Evolutionary conservation across 2,888 invertebrate species (phyloP).

Genomic region (Adineta ricciae): DNA sequence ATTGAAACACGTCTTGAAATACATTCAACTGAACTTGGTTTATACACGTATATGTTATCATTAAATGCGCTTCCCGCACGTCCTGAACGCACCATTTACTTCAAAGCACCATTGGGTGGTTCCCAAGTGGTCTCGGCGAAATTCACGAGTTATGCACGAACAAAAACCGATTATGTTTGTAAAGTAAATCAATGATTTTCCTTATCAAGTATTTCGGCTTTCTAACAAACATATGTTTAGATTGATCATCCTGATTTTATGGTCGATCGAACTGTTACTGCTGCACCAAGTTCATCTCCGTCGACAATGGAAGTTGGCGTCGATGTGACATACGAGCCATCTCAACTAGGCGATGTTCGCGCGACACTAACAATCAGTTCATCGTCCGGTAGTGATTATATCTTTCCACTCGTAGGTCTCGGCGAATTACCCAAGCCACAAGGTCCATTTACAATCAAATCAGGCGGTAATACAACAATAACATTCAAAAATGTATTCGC

Average conservation of each 20-base stretch:
- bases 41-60: slow-evolving; percentile 47
- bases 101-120: slow-evolving; percentile 45
- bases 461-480: slow-evolving; percentile 47
- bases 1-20: slow-evolving; percentile 45
- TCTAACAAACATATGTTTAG: slow-evolving; percentile 38
- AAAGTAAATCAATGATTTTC: slow-evolving; percentile 42
- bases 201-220: not conserved
- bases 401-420: slow-evolving; percentile 51
- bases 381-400: slow-evolving; percentile 46
- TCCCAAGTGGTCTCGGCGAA: slow-evolving; percentile 43
- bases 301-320: slow-evolving; percentile 47
- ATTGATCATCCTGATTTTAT: slow-evolving; percentile 48
- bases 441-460: slow-evolving; percentile 52
- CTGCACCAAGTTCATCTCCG: slow-evolving; percentile 45
- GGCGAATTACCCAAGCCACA: slow-evolving; percentile 53
- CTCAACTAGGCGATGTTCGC: slow-evolving; percentile 46
- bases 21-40: slow-evolving; percentile 45
- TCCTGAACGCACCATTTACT: slow-evolving; percentile 46
- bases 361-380: slow-evolving; percentile 44
- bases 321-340: slow-evolving; percentile 49
- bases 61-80: slow-evolving; percentile 46
- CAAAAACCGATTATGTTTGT: slow-evolving; percentile 49
- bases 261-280: slow-evolving; percentile 48
- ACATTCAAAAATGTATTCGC: slow-evolving; percentile 53
- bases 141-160: slow-evolving; percentile 49